Evolutionary conservation across 2,888 invertebrate genomes (phyloP), one percentile per base, ranked within the genome.

Genomic region (Trichopria drosophilae): DNA sequence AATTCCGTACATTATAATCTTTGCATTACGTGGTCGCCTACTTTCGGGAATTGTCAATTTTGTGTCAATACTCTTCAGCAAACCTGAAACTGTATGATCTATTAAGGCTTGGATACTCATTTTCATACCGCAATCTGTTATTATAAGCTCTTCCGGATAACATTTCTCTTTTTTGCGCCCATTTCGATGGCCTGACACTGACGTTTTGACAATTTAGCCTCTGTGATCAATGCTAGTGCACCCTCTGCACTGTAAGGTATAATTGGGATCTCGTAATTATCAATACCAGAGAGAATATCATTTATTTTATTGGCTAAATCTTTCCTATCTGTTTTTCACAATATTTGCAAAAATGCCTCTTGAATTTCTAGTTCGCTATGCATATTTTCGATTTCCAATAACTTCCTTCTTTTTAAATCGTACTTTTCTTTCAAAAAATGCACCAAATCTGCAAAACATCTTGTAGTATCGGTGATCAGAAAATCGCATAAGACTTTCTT

Each of bases 81-180:
- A 32, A 16, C 32, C 18, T 32, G 3, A 32, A 7, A 32, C 32
- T 32, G 32, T 32, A 18, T 32, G 32, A 32, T 32, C 3, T 6
- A 32, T 32, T 16, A 32, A 18, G 15, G 32, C 15, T 32, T 32
- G 32, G 18, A 18, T 32, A 32, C 4, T 32, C 15, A 32, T 32
- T 32, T 32, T 32, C 15, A 32, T 18, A 16, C 12, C 32, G 2
- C 18, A 15, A 16, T 32, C 32, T 32, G 3, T 18, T 32, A 32
- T 18, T 32, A 32, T 6, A 4, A 32, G 15, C 18, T 32, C 32
- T 13, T 32, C 18, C 1, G 12, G 32, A 32, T 12, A 32, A 4
- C 32, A 32, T 15, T 32, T 18, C 15, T 29, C 9, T 29, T 29
- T 29, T n/a, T n/a, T n/a, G n/a, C n/a, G n/a, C n/a, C n/a, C n/a